These are phyloP conservation scores for Mormyrus proboscirostris DNA, from an alignment of 2,797 vertebrate species.

Conservation along the genomic window DNA sequence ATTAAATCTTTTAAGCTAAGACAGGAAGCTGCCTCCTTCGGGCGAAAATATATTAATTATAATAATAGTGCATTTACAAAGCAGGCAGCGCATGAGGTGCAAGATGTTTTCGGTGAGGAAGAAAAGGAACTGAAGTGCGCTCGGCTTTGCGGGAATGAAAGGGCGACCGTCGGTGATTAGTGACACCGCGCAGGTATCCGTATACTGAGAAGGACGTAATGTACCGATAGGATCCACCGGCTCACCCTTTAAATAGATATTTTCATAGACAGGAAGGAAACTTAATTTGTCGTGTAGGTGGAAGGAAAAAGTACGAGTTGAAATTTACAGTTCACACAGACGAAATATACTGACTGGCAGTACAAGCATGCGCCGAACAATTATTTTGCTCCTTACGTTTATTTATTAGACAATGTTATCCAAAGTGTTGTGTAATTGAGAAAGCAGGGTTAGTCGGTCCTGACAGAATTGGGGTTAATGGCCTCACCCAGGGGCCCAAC, in stretches of 20 bases:
- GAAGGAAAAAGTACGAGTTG: background rate
- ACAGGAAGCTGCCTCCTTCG: background rate
- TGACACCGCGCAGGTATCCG: background rate
- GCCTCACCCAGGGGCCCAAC: background rate
- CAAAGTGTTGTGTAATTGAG: background rate
- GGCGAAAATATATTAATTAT: background rate
- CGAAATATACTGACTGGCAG: background rate
- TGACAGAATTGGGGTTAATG: background rate
- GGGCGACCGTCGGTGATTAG: background rate
- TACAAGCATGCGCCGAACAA: background rate
- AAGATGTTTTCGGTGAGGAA: background rate
- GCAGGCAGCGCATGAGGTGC: background rate
- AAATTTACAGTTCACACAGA: background rate
- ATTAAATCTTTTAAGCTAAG: background rate
- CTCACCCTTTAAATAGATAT: background rate
- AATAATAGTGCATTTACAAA: background rate
- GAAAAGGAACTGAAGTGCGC: background rate
- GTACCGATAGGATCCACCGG: background rate
- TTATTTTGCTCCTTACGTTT: background rate
- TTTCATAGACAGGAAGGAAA: background rate
- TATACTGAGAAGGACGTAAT: background rate
- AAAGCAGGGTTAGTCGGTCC: background rate
- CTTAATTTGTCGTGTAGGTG: background rate
- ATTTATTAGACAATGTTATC: background rate
- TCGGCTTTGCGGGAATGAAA: background rate